phyloP scores from a whole-genome alignment of 2,113 vertebrate genomes.

The Donacobius atricapilla region DNA sequence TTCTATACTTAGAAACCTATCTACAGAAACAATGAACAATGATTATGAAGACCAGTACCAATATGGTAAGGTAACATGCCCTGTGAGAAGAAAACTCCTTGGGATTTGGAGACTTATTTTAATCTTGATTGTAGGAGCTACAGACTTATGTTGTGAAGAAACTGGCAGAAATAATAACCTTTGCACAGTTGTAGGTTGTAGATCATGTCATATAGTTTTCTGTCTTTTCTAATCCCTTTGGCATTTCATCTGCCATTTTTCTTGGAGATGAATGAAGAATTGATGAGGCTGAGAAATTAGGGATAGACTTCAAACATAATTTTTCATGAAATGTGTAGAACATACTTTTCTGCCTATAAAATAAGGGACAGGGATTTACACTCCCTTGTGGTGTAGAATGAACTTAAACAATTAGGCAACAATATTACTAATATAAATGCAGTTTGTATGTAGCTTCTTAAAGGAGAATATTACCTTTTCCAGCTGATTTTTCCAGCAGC shows the following conservation, averaged over 20 bases:
- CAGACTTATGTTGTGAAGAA: not conserved
- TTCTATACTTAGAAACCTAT: not conserved
- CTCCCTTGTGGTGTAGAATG: not conserved
- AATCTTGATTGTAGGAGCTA: not conserved
- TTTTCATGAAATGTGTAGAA: not conserved
- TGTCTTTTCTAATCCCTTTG: not conserved
- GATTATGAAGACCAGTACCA: not conserved
- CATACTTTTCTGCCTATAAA: not conserved
- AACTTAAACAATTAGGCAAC: not conserved
- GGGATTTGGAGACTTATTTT: not conserved
- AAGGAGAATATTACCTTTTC: not conserved
- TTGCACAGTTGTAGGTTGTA: not conserved
- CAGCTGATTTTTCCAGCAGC: not conserved
- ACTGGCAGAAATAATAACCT: not conserved
- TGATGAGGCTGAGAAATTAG: not conserved
- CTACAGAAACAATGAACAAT: not conserved
- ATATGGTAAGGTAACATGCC: fast-evolving
- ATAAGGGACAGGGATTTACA: not conserved
- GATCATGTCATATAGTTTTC: not conserved
- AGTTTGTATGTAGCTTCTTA: not conserved
- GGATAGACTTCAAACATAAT: not conserved
- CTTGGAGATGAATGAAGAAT: not conserved
- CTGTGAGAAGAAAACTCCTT: not conserved
- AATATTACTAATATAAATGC: not conserved
- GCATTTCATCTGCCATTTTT: not conserved